These are phyloP conservation scores for Pygoscelis adeliae DNA, from an alignment of 2,113 vertebrate genomes.

Conservation along the genomic window DNA sequence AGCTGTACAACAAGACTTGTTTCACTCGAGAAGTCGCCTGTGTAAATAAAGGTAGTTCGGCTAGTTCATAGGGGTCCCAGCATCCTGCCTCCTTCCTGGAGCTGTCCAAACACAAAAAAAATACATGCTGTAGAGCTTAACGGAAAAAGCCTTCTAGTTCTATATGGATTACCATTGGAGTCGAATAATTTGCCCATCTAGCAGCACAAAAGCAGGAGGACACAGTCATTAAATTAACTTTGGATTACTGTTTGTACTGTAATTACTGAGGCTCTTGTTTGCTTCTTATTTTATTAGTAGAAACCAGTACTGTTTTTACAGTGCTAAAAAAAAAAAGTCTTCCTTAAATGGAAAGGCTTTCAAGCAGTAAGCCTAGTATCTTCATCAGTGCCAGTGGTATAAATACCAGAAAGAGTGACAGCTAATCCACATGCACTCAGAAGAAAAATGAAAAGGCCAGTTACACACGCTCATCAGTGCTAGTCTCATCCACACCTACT, in stretches of 20 bases:
- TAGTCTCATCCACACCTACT: not conserved
- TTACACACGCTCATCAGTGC: not conserved
- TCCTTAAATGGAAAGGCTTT: not conserved
- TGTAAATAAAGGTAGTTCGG: not conserved
- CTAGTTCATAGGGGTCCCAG: not conserved
- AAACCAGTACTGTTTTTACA: not conserved
- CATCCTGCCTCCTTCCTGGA: not conserved
- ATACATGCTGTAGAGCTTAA: not conserved
- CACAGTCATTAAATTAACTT: not conserved
- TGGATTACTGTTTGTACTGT: not conserved
- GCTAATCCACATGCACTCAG: slow-evolving; percentile 1
- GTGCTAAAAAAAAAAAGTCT: not conserved
- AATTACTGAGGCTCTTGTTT: not conserved
- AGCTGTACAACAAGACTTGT: not conserved
- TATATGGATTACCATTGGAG: not conserved
- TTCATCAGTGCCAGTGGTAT: not conserved
- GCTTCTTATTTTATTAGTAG: not conserved
- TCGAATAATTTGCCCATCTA: not conserved
- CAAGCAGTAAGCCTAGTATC: not conserved
- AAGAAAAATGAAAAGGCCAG: slow-evolving; percentile 22
- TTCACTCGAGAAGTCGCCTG: not conserved
- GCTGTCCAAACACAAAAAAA: not conserved
- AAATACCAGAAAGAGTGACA: slow-evolving; percentile 26
- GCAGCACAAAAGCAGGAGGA: not conserved
- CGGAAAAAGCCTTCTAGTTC: not conserved